Base-by-base conservation (phyloP, 2,797 vertebrate species). In the Notolepis coatsorum region DNA sequence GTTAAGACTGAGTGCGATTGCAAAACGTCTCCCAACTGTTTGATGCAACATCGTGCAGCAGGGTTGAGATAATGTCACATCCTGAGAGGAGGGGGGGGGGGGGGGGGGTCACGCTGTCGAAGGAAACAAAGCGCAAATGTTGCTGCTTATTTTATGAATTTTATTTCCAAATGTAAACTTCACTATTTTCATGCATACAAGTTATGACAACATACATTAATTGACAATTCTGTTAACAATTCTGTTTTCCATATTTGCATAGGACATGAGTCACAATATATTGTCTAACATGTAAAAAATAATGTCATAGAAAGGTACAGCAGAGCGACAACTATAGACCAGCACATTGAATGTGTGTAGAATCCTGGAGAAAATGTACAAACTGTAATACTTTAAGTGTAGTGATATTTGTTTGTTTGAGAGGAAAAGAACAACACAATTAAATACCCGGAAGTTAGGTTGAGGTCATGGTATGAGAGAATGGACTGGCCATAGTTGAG, bases 141-240 rank as follows among this genome's bases (percentile, higher is more conserved):
- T 66, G 73, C 71, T 81, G 84, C 85, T 93, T 93, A 92, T 93
- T 93, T 90, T 94, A 92, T 89, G 89, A 92, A 95, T 96, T n/a
- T 97, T 98, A 97, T 97, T 98, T 95, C 93, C 95, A 97, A 97
- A 97, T 95, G 94, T 96, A 98, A 96, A 98, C 93, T 85, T 96
- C 93, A 94, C 95, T 98, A 98, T 95, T 92, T n/a, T 93, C 96
- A 97, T 98, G 97, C 96, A 97, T 96, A 96, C 94, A 95, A 93
- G 90, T 96, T 96, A 96, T 95, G 94, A 97, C 89, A 87, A 89
- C 94, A 93, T 91, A 93, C 92, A 94, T 93, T 93, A 93, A 94
- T 93, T 94, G 94, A 96, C 94, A 95, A 93, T 93, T 91, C 90
- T 89, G 90, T 96, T 95, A 93, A n/a, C n/a, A n/a, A n/a, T n/a